Conservation (phyloP, 2,888 invertebrate species). For the Cheilosia pagana region DNA sequence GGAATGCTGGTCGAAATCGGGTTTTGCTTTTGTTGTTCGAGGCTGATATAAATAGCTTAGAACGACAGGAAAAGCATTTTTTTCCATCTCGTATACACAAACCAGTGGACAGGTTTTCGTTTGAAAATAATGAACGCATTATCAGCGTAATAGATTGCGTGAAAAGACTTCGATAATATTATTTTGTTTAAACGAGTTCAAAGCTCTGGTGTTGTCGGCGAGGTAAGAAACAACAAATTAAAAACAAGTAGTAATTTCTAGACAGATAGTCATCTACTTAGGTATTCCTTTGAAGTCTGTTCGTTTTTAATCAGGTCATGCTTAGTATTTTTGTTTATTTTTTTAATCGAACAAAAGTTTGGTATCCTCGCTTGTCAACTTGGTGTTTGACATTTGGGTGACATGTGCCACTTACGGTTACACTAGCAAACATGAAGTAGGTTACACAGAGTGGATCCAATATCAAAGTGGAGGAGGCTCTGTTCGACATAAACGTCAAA, state of each 20-base stretch:
- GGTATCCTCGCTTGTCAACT: conserved; percentile 18
- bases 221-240: neutral
- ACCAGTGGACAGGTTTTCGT: conserved; percentile 28
- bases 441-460: neutral
- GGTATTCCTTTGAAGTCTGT: neutral
- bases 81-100: neutral
- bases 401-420: conserved; percentile 30
- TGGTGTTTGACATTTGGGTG: conserved; percentile 30
- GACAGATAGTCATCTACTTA: conserved; percentile 1
- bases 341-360: conserved; percentile 7
- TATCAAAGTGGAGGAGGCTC: neutral
- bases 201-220: conserved; percentile 23
- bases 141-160: conserved; percentile 8
- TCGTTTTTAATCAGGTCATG: conserved; percentile 21
- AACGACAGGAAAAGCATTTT: conserved; percentile 9
- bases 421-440: neutral
- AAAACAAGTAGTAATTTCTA: neutral
- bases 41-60: conserved; percentile 43
- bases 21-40: conserved; percentile 13
- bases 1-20: conserved; percentile 58
- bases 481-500: neutral
- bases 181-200: conserved; percentile 18
- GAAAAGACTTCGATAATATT: neutral
- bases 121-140: conserved; percentile 1
- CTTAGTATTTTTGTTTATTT: conserved; percentile 14